Evolutionary conservation across 2,113 vertebrate species (phyloP), one percentile per base, ranked within the genome.

Genomic region (Dipodomys ordii): DNA sequence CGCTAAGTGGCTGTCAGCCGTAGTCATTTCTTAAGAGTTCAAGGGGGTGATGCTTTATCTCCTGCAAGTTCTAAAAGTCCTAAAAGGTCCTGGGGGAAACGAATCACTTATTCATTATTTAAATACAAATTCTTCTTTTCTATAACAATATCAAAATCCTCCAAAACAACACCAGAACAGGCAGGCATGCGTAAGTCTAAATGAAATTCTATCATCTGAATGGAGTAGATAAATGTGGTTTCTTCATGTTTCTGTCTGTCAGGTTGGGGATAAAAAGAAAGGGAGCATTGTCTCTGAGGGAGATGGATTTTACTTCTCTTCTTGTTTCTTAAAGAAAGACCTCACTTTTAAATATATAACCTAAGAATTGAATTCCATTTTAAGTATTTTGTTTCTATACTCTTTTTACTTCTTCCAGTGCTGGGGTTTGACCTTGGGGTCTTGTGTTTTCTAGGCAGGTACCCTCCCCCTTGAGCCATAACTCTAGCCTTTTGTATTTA

Each of bases 31-130:
- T 57, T 78, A 68, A 84, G 64, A 23, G 82, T 79, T 90, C 71
- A 86, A 39, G 39, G 32, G 71, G 87, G 65, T 73, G 73, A 77
- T 76, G 5, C 69, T 87, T 97, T 96, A 97, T 97, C 96, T 96
- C 71, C 69, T 76, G 67, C 89, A 89, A 87, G 94, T 95, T 91
- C 93, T 91, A 79, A 92, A 89, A 87, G 94, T 95, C 90, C 93
- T 91, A 79, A 92, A 92, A 81, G 91, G 87, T 92, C 83, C 91
- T 65, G 20, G 57, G 32, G 23, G 15, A 25, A 76, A 39, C 64
- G 32, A 82, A 79, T 25, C 7, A 4, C 15, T n/a, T 91, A 69
- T 89, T 92, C 64, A 32, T 44, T 60, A n/a, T 22, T 90, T 44
- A 64, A 64, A 62, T 22, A 6, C 23, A 28, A 44, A n/a, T 30